Percentiles rank a stretch among this genome's conserved stretches.
These are phyloP conservation scores for Diplodus puntazzo DNA, from an alignment of 2,797 vertebrate genomes.

Conservation along the genomic window DNA sequence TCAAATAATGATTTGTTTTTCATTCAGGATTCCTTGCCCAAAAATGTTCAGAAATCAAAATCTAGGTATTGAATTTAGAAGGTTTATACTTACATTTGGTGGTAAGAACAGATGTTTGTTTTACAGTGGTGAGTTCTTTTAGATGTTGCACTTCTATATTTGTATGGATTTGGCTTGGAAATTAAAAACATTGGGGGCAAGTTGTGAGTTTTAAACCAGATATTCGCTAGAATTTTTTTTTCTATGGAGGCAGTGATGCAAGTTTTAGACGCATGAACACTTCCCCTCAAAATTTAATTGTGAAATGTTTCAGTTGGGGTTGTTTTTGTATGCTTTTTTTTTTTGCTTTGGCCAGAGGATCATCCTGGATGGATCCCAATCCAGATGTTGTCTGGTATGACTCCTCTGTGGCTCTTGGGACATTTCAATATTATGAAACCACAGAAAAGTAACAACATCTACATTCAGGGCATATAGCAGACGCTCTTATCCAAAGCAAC, in stretches of 20 bases:
- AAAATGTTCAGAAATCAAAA: neutral
- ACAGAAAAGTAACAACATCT: neutral
- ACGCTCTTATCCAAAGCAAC: too few relatives aligned
- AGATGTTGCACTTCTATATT: neutral
- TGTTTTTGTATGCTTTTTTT: too few relatives aligned
- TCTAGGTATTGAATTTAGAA: neutral
- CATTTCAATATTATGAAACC: neutral
- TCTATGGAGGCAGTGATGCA: too few relatives aligned
- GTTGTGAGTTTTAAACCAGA: neutral
- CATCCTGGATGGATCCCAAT: neutral
- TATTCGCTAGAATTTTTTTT: too few relatives aligned
- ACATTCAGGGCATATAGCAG: too few relatives aligned
- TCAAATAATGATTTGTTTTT: neutral
- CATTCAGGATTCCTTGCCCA: neutral
- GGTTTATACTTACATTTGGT: neutral
- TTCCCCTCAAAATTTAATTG: constrained; percentile 30
- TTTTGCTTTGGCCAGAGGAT: neutral
- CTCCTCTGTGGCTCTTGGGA: neutral
- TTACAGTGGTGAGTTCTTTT: neutral
- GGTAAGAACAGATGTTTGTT: neutral
- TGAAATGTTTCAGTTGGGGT: constrained; percentile 16
- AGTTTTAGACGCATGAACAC: neutral
- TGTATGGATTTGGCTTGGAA: neutral
- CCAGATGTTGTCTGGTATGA: constrained; percentile 26
- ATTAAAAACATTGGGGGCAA: neutral